Base-by-base conservation (phyloP, 2,888 invertebrate genomes). In the Sarcophaga subvicina region DNA sequence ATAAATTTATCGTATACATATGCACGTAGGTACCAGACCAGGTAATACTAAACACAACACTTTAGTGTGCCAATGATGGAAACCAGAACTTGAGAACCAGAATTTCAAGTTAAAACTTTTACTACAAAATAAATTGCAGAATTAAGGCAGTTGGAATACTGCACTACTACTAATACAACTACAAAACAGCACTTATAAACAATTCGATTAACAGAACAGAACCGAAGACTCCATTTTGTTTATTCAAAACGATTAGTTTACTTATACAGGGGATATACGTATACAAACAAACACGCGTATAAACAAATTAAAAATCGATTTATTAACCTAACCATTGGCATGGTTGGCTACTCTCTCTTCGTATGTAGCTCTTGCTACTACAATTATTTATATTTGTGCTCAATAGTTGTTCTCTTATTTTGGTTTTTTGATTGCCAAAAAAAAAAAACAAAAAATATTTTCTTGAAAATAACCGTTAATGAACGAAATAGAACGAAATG, bases 151-250 rank as follows among this genome's bases (percentile, higher is more conserved):
- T 87, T 69, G 84, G 88, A 86, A 77, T 67, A 77, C 25, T n/a
- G 12, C 70, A 27, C 62, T 73, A 47, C 12, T 12, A 25, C 17
- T 67, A 54, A 20, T 67, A 59, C 67, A 62, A 62, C 37, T 49
- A 76, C 54, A 80, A 72, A 62, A 22, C 6, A 17, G 37, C 8
- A 63, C 79, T 54, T 71, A 70, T 81, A 83, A 64, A 67, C 80
- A 77, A 81, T 63, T 66, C 37, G 37, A 64, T 77, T 20, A 86
- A 80, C 63, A 71, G 12, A 70, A 20, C 66, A 72, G 80, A 22
- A 54, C 20, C n/a, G 37, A 49, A 77, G 86, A 84, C 87, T 87
- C 84, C 85, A 85, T 85, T 86, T 88, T 86, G 82, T 85, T 83
- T 82, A 85, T 78, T 14, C 62, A 49, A 83, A 49, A 83, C 63